Evolutionary conservation across 2,113 vertebrate species (phyloP).

Genomic region (Salvelinus fontinalis): DNA sequence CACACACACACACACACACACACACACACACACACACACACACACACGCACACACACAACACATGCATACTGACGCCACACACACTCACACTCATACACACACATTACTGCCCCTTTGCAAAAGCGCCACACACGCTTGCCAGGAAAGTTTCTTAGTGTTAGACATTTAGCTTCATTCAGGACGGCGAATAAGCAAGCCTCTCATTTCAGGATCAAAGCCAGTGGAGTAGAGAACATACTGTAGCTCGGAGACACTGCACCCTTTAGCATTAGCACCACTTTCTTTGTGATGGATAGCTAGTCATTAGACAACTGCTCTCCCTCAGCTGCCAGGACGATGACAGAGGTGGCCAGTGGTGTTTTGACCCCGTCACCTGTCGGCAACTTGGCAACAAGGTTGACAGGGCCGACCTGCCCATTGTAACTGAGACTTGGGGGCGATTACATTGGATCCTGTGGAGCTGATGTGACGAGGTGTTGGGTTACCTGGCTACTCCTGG

Average conservation of each 20-base stretch:
- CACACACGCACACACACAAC: too few species aligned
- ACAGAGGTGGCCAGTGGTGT: slow-evolving; percentile 8
- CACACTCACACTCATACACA: too few species aligned
- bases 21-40: background rate
- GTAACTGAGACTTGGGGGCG: slow-evolving; percentile 75
- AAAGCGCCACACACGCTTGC: slow-evolving; percentile 35
- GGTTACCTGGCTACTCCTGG: slow-evolving; percentile 85
- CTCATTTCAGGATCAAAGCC: slow-evolving; percentile 25
- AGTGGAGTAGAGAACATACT: background rate
- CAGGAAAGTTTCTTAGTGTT: slow-evolving; percentile 57
- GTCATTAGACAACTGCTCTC: background rate
- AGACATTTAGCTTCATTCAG: slow-evolving; percentile 38
- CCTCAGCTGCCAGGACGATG: slow-evolving; percentile 17
- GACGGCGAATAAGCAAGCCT: slow-evolving; percentile 36
- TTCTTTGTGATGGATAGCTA: slow-evolving; percentile 1
- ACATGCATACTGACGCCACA: too few species aligned
- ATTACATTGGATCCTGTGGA: slow-evolving; percentile 74
- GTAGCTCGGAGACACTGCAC: background rate
- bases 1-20: too few species aligned
- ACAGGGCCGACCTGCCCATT: slow-evolving; percentile 35
- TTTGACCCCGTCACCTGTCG: slow-evolving; percentile 54
- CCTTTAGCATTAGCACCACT: background rate
- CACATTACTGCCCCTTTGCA: slow-evolving; percentile 33
- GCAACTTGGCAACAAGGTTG: slow-evolving; percentile 20
- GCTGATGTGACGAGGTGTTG: slow-evolving; percentile 83